A percentile compares a stretch with the other conserved stretches of the same genome.
Conservation (phyloP, 2,113 vertebrate genomes). For the Rhombomys opimus region DNA sequence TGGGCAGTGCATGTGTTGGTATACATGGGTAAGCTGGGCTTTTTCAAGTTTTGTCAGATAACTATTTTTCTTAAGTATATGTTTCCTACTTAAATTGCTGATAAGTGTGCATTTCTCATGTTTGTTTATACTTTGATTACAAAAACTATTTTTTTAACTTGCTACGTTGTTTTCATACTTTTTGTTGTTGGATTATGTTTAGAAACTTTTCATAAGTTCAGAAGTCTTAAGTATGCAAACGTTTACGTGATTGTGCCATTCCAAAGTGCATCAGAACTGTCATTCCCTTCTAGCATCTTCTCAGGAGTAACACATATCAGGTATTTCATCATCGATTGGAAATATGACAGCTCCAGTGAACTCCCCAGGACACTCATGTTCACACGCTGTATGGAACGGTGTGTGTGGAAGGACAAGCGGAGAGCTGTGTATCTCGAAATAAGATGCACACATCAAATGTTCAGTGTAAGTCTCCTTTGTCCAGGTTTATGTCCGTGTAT, state of each 20-base stretch:
- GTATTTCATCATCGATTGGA: constrained; percentile 89
- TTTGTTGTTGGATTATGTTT: constrained; percentile 85
- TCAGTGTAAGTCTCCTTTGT: constrained; percentile 58
- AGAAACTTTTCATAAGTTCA: constrained; percentile 89
- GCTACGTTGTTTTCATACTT: constrained; percentile 87
- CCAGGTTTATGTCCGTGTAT: constrained; percentile 65
- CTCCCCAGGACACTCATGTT: constrained; percentile 84
- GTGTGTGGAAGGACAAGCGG: constrained; percentile 63
- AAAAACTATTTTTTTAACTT: constrained; percentile 86
- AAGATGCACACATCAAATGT: constrained; percentile 74
- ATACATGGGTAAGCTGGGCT: constrained; percentile 77
- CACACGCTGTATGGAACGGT: constrained; percentile 61
- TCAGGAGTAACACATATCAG: constrained; percentile 92
- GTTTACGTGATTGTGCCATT: constrained; percentile 93
- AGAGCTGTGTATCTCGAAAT: constrained; percentile 77
- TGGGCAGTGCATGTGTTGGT: constrained; percentile 83
- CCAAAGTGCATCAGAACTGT: constrained; percentile 92
- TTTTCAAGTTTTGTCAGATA: constrained; percentile 79
- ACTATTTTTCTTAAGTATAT: constrained; percentile 84
- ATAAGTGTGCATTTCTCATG: constrained; percentile 86
- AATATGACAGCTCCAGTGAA: constrained; percentile 85
- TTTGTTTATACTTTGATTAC: constrained; percentile 90
- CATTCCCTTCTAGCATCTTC: constrained; percentile 92
- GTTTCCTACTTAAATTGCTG: constrained; percentile 86
- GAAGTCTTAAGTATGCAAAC: constrained; percentile 94